These are phyloP conservation scores for Dasysyrphus tricinctus DNA, from an alignment of 2,888 invertebrate genomes.

Conservation along the genomic window DNA sequence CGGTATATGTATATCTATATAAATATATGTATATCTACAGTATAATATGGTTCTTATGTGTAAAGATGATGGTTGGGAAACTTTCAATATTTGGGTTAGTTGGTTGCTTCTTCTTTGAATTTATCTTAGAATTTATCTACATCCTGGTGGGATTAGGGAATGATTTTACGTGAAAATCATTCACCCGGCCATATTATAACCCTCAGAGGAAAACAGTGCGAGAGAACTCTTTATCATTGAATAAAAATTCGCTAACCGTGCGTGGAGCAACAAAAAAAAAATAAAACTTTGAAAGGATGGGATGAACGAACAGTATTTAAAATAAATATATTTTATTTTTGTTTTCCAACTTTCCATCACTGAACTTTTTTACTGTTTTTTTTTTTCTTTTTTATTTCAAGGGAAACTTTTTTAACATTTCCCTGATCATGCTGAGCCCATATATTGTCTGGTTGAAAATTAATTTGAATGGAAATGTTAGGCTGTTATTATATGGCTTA, in stretches of 20 bases:
- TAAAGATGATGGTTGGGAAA: constrained; percentile 53
- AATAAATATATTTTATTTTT: constrained; percentile 53
- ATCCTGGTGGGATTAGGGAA: constrained; percentile 41
- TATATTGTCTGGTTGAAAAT: not conserved
- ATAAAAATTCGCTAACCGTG: constrained; percentile 45
- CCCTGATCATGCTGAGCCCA: not conserved
- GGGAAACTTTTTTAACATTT: not conserved
- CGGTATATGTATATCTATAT: constrained; percentile 25
- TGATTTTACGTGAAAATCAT: constrained; percentile 52
- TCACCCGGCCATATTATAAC: not conserved
- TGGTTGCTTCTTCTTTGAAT: constrained; percentile 37
- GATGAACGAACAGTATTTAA: constrained; percentile 31
- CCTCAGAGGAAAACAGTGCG: constrained; percentile 7
- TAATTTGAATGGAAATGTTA: constrained; percentile 8
- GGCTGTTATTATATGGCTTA: not conserved
- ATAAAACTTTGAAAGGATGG: constrained; percentile 28
- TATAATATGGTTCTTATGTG: not conserved
- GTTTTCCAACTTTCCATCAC: constrained; percentile 30
- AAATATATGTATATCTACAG: not conserved
- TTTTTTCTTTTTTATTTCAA: not conserved
- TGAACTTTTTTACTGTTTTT: not conserved
- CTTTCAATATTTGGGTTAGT: constrained; percentile 67
- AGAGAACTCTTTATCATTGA: constrained; percentile 47
- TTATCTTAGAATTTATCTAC: constrained; percentile 51
- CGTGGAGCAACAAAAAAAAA: constrained; percentile 10